Evolutionary conservation across 2,797 vertebrate genomes (phyloP).

Genomic region (Iguana delicatissima): DNA sequence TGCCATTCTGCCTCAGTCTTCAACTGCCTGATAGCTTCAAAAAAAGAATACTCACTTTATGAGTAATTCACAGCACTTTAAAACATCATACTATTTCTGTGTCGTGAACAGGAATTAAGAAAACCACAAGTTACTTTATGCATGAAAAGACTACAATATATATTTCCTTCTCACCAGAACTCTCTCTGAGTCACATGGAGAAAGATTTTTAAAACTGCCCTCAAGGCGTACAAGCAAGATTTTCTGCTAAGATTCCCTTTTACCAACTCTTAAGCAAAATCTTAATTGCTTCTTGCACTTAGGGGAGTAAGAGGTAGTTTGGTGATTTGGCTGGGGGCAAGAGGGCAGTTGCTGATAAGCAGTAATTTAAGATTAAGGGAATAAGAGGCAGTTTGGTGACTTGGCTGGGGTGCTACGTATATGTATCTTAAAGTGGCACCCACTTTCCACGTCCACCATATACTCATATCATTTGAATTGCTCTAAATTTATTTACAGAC

Average conservation of each 20-base stretch:
- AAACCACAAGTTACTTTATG: not conserved
- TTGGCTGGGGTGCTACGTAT: not conserved
- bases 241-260: not conserved
- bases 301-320: not conserved
- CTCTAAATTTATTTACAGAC: not conserved
- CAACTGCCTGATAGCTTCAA: conserved; percentile 87
- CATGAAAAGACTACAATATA: not conserved
- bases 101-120: not conserved
- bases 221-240: not conserved
- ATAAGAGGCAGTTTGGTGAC: too few species aligned
- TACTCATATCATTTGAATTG: not conserved
- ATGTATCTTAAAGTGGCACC: not conserved
- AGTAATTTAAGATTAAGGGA: not conserved
- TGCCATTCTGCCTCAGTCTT: conserved; percentile 91
- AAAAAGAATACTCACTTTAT: conserved; percentile 54
- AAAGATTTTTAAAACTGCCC: not conserved
- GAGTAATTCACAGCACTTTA: not conserved
- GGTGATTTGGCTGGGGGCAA: not conserved
- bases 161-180: not conserved
- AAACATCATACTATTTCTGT: conserved; percentile 20
- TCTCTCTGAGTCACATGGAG: not conserved
- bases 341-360: not conserved
- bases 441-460: not conserved
- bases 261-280: not conserved
- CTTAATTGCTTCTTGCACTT: conserved; percentile 3